Evolutionary conservation across 2,888 invertebrate species (phyloP).

Genomic region (Cheilosia grossa): DNA sequence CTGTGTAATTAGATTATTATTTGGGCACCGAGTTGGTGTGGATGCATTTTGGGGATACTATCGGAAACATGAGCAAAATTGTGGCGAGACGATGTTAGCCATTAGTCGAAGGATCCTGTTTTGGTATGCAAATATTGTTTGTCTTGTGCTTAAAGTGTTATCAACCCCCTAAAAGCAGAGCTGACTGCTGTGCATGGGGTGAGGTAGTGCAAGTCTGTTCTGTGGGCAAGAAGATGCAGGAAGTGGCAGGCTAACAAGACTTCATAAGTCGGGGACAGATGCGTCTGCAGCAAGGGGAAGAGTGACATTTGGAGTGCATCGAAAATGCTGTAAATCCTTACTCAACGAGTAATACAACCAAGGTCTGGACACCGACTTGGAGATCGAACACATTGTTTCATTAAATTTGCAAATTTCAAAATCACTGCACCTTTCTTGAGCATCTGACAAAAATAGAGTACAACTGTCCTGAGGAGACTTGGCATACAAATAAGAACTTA

Average conservation of each 20-base stretch:
- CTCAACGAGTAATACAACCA: no score
- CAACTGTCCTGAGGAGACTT: no score
- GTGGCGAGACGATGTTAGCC: conserved; percentile 31
- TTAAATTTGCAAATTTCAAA: no score
- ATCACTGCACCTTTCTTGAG: no score
- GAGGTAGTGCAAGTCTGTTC: neutral
- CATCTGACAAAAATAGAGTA: no score
- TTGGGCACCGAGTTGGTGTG: conserved; percentile 13
- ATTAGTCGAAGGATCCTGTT: conserved; percentile 18
- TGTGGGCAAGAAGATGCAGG: neutral
- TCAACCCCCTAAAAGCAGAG: neutral
- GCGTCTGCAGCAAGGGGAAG: neutral
- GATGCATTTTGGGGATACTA: neutral
- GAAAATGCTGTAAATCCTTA: no score
- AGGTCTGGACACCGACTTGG: no score
- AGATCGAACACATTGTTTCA: no score
- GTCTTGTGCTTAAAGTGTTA: conserved; percentile 10
- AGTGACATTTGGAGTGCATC: no score
- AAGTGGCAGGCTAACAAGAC: neutral
- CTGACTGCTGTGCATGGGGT: neutral
- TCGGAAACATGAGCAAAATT: conserved; percentile 19
- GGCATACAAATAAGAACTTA: no score
- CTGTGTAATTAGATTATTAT: conserved; percentile 55
- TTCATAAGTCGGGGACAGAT: neutral
- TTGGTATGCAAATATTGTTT: neutral